Base-by-base conservation (phyloP, 2,888 invertebrate species). In the Flexamia atlantica region DNA sequence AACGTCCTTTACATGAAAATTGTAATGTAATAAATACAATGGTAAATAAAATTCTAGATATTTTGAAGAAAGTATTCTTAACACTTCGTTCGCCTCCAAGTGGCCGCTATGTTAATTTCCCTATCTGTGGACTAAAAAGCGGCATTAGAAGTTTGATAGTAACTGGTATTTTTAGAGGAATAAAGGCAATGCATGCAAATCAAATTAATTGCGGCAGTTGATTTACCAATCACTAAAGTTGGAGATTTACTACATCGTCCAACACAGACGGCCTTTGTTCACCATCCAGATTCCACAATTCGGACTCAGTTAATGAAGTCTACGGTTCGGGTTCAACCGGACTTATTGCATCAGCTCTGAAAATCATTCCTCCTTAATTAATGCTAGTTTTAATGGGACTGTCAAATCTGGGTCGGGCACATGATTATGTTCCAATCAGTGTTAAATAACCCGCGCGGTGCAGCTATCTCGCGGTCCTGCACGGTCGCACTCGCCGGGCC, bases 321-420 rank as follows among this genome's bases (percentile, higher is more conserved):
- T 14, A 53, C 10, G 53, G 53, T 23, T 53, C 20, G 46, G n/a
- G 46, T 46, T 12, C 3, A 3, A 46, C 46, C 46, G 46, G 23
- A 53, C 53, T 53, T 30, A 28, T 64, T 64, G 64, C 64, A 28
- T 30, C 64, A 64, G 64, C 28, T 64, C 30, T 30, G 64, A 64
- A 64, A 64, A 64, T 28, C 64, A 64, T 64, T 64, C 30, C 30
- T 64, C 64, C 64, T 64, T 30, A 64, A 64, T 64, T 64, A 64
- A 64, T 64, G 64, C 64, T 64, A 64, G 64, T 64, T 64, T 64
- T 64, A 64, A 64, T 64, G 64, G 64, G 64, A 30, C 64, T 64
- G 64, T 64, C 64, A 53, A 53, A 53, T 53, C 20, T 20, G 23
- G 23, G 53, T 23, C 23, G 53, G 64, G 28, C 28, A 10, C 64